phyloP scores from a whole-genome alignment of 2,888 invertebrate genomes.

The Entomobrya multifasciata region DNA sequence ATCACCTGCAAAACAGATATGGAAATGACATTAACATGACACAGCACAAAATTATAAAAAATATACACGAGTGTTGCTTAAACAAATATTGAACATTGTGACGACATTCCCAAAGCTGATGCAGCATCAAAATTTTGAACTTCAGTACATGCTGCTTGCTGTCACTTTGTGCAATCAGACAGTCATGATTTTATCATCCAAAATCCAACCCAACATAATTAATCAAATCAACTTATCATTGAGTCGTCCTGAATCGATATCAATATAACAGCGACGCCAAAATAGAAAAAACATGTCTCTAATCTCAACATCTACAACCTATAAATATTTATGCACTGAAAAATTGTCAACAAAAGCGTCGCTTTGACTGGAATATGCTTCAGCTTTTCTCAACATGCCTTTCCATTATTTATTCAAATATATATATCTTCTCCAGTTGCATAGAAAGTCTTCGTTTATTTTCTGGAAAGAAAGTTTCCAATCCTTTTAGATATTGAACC shows the following conservation, averaged over 20 bases:
- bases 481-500: no score
- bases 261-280: no score
- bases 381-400: not conserved
- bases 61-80: not conserved
- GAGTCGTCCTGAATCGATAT: no score
- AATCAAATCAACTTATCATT: not conserved
- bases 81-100: not conserved
- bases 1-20: not conserved
- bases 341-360: not conserved
- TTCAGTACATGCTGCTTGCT: not conserved
- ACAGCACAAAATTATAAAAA: no score
- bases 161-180: slow-evolving; percentile 1
- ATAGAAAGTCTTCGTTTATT: no score
- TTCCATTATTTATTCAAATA: no score
- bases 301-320: no score
- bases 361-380: not conserved
- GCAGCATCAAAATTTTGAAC: not conserved
- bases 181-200: slow-evolving; percentile 12
- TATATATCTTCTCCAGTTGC: no score
- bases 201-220: slow-evolving; percentile 9
- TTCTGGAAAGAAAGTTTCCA: no score
- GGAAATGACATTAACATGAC: not conserved
- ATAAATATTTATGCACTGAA: not conserved
- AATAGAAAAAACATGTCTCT: no score
- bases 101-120: not conserved